Evolutionary conservation across 37 sponge, comb jelly and placozoan species (phyloP).

Genomic region (Petrosia ficiformis): DNA sequence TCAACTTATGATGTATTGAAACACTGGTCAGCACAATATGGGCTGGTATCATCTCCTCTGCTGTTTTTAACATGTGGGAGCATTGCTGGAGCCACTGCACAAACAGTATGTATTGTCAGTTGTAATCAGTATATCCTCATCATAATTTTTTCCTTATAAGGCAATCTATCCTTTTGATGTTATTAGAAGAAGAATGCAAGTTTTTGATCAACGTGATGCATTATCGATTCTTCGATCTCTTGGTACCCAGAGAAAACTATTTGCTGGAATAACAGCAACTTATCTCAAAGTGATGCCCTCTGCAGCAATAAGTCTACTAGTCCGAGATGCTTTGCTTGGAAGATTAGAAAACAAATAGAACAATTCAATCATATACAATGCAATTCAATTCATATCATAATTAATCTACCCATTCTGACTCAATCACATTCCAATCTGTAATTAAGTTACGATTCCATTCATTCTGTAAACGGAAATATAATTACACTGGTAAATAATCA

Average conservation of each 20-base stretch:
- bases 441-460: conserved; percentile 37
- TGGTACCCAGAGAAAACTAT: conserved; percentile 21
- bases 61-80: conserved; percentile 67
- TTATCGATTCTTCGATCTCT: neutral
- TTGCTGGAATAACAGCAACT: conserved; percentile 55
- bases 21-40: neutral
- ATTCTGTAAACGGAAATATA: conserved; percentile 15
- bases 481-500: neutral
- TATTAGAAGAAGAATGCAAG: conserved; percentile 69
- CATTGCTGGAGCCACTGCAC: conserved; percentile 66
- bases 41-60: conserved; percentile 22
- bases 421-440: conserved; percentile 53
- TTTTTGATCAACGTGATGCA: no score
- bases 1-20: conserved; percentile 68
- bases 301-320: conserved; percentile 52
- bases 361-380: neutral
- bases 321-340: conserved; percentile 64
- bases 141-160: conserved; percentile 9
- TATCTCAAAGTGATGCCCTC: conserved; percentile 64
- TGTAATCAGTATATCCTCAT: neutral
- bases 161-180: conserved; percentile 72
- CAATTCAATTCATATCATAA: neutral
- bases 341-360: conserved; percentile 28
- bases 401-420: neutral
- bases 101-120: conserved; percentile 52